Conservation (phyloP, 2,888 invertebrate species). For the Eilema sororculum region DNA sequence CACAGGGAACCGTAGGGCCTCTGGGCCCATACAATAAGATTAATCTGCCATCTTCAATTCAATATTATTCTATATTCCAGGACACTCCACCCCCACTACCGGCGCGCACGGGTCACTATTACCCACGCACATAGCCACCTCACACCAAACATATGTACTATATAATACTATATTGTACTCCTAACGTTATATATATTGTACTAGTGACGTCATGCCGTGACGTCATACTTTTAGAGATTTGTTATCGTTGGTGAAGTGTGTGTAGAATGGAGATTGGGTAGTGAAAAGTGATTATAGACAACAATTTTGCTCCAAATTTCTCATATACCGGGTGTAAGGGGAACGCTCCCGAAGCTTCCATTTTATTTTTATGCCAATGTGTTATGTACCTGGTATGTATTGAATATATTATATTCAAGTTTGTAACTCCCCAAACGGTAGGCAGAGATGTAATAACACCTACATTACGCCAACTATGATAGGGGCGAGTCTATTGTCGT, state of each 20-base stretch:
- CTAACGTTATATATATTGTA: slow-evolving; percentile 23
- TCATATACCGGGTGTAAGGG: too few species aligned
- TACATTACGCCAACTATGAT: too few species aligned
- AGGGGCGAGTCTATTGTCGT: too few species aligned
- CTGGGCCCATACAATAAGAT: too few species aligned
- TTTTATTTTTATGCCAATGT: too few species aligned
- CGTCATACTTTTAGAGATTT: slow-evolving; percentile 15
- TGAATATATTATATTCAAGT: too few species aligned
- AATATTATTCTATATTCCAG: slow-evolving; percentile 57
- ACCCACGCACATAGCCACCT: slow-evolving; percentile 78
- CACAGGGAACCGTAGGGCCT: too few species aligned
- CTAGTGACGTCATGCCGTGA: slow-evolving; percentile 11
- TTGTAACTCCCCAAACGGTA: too few species aligned
- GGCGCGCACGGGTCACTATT: slow-evolving; percentile 83
- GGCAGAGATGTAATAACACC: too few species aligned
- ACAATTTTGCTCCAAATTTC: neutral
- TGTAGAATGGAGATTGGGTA: slow-evolving; percentile 14
- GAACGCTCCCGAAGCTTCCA: too few species aligned
- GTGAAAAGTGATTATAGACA: neutral
- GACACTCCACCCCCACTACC: slow-evolving; percentile 82
- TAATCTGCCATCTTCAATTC: neutral
- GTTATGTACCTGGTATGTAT: too few species aligned
- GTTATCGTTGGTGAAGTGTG: slow-evolving; percentile 15
- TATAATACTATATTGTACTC: slow-evolving; percentile 23
- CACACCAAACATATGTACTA: slow-evolving; percentile 34